A percentile compares a stretch with the other conserved stretches of the same genome.
These are phyloP conservation scores for Stramonita haemastoma DNA, from an alignment of 2,888 invertebrate genomes.

Conservation along the genomic window DNA sequence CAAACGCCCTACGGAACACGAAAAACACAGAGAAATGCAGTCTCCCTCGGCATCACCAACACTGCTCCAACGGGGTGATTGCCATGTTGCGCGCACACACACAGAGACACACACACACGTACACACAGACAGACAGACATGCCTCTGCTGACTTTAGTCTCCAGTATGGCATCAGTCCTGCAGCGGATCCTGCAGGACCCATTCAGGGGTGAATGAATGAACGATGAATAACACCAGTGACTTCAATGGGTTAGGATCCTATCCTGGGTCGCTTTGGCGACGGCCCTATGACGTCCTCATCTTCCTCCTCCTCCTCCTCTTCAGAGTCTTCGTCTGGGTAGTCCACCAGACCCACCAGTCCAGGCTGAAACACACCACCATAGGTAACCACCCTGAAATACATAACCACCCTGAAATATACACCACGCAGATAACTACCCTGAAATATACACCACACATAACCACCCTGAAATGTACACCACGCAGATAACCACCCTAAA, in stretches of 20 bases:
- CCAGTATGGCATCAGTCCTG: neutral
- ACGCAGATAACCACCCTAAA: too few relatives aligned
- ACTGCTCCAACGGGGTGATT: neutral
- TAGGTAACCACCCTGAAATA: too few relatives aligned
- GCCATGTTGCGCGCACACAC: neutral
- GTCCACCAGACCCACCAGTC: constrained; percentile 88
- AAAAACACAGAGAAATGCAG: neutral
- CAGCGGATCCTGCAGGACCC: neutral
- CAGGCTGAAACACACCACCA: constrained; percentile 59
- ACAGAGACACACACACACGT: neutral
- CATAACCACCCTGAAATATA: too few relatives aligned
- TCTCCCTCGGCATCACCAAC: neutral
- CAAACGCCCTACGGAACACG: neutral
- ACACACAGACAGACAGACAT: neutral
- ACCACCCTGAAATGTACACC: too few relatives aligned
- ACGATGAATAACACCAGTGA: neutral
- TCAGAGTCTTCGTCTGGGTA: constrained; percentile 96
- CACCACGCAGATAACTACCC: too few relatives aligned
- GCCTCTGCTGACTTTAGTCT: neutral
- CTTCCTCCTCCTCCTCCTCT: constrained; percentile 74
- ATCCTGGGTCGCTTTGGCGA: constrained; percentile 70
- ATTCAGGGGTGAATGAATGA: neutral
- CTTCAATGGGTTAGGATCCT: constrained; percentile 60
- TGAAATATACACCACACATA: too few relatives aligned
- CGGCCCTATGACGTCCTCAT: constrained; percentile 67